A percentile compares a stretch with the other conserved stretches of the same genome.
Evolutionary conservation across 2,888 invertebrate genomes (phyloP).

Genomic region (Tenthredo amoena): DNA sequence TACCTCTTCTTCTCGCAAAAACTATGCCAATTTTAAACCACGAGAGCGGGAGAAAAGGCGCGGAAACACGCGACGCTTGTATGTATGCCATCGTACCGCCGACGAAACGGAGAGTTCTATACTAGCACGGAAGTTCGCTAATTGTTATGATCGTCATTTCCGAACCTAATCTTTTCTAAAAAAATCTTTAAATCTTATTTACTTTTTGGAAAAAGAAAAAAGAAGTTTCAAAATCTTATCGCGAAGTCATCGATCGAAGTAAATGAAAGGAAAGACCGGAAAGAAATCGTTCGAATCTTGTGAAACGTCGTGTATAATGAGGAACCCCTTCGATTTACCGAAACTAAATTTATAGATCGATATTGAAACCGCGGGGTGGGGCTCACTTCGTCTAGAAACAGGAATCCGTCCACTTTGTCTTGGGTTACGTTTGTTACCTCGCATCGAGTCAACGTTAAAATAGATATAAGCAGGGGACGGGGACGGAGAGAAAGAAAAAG

Average conservation of each 20-base stretch:
- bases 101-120: neutral
- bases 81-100: neutral
- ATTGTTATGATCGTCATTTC: neutral
- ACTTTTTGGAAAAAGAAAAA: no score
- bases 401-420: conserved; percentile 23
- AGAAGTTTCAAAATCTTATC: no score
- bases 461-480: neutral
- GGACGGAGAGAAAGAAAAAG: neutral
- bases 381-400: conserved; percentile 2
- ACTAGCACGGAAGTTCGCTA: neutral
- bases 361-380: neutral
- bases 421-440: conserved; percentile 21
- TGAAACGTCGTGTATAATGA: no score
- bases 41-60: neutral
- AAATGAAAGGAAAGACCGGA: no score
- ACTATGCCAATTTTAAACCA: conserved; percentile 53
- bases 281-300: no score
- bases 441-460: neutral
- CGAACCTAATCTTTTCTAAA: no score
- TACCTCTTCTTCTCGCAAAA: conserved; percentile 21
- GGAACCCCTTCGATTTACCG: neutral
- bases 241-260: no score
- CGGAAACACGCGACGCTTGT: neutral
- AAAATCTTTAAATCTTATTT: no score
- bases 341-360: neutral